Conservation (phyloP, 1,140 invertebrate genomes). For the Caerostris darwini region DNA sequence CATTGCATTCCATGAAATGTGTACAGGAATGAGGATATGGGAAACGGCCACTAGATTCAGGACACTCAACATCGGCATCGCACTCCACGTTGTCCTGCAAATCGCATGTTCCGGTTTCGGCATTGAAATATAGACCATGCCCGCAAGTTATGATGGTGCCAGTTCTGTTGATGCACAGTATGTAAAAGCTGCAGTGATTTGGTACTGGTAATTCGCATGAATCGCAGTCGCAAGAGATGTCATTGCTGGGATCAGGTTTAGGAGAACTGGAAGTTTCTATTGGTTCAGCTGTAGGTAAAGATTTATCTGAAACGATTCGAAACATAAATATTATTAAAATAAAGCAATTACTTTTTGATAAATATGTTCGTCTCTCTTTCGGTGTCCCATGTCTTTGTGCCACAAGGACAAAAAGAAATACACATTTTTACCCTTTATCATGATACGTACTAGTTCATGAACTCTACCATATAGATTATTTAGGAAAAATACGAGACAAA, state of each 20-base stretch:
- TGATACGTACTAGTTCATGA: no score
- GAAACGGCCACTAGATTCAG: neutral
- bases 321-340: no score
- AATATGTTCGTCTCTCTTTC: no score
- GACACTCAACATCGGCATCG: neutral
- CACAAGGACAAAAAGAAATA: no score
- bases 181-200: neutral
- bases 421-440: no score
- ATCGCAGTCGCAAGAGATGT: neutral
- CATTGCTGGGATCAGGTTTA: neutral
- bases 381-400: no score
- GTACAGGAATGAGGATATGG: neutral
- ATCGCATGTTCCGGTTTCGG: conserved; percentile 23
- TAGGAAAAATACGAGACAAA: no score
- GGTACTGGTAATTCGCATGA: conserved; percentile 22
- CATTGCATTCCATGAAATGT: conserved; percentile 4
- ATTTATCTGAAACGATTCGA: neutral
- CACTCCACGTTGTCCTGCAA: conserved; percentile 14
- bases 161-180: neutral
- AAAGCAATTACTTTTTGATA: no score
- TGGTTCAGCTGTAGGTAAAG: neutral
- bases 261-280: neutral
- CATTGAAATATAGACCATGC: conserved; percentile 32
- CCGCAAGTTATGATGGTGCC: neutral
- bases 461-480: no score